A percentile compares a stretch with the other conserved stretches of the same genome.
These are phyloP conservation scores for Ericerus pela DNA, from an alignment of 1,140 invertebrate genomes.

Conservation along the genomic window DNA sequence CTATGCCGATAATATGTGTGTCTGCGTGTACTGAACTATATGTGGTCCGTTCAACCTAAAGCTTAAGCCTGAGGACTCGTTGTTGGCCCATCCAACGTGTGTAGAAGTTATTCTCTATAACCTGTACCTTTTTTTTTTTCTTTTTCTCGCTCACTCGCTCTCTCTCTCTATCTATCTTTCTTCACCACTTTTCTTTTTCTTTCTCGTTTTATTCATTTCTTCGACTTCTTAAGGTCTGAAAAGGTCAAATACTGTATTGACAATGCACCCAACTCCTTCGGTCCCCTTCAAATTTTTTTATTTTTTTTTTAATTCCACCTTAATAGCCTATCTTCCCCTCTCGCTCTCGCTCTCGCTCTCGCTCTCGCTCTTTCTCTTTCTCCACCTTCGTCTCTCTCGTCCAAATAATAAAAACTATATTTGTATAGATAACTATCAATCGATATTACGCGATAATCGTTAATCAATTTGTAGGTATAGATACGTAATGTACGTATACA, in stretches of 20 bases:
- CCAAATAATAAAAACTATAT: conserved; percentile 2
- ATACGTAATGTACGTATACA: too few relatives aligned
- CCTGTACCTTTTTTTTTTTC: too few relatives aligned
- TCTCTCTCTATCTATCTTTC: too few relatives aligned
- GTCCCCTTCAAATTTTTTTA: neutral
- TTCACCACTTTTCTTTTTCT: too few relatives aligned
- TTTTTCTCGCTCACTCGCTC: too few relatives aligned
- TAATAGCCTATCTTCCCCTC: conserved; percentile 4
- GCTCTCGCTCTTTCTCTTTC: too few relatives aligned
- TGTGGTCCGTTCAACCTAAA: conserved; percentile 9
- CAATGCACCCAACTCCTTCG: conserved; percentile 7
- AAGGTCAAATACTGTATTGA: conserved; percentile 8
- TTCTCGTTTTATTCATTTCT: too few relatives aligned
- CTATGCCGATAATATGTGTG: conserved; percentile 12
- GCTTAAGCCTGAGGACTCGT: conserved; percentile 6
- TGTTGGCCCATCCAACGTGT: neutral
- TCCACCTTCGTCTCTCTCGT: too few relatives aligned
- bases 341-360: too few relatives aligned
- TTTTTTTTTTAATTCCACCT: conserved; percentile 4
- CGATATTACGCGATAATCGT: conserved; percentile 10
- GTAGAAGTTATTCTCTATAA: too few relatives aligned
- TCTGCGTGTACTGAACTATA: conserved; percentile 5
- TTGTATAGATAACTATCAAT: conserved; percentile 11
- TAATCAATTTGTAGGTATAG: conserved; percentile 12
- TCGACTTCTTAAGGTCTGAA: conserved; percentile 1